Evolutionary conservation across 64 coral and sea anemone species (phyloP), one percentile per base, ranked within the genome.

Genomic region (Astreopora myriophthalma): DNA sequence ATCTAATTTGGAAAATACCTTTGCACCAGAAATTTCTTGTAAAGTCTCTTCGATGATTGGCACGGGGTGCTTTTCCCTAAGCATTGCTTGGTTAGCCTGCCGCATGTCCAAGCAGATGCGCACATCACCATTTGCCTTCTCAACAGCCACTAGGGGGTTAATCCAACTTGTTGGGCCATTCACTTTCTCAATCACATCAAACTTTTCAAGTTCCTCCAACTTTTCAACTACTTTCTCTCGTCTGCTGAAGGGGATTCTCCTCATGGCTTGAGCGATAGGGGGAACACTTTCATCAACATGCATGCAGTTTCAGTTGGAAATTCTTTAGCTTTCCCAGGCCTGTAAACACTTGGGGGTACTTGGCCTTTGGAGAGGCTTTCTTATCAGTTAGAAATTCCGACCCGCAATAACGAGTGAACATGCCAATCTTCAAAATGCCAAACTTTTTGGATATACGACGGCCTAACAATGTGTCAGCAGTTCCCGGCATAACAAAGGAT

Each of bases 31-130:
- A 6, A 69, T 69, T 69, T 46, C 4, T 11, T 46, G 34, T 8
- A 76, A 34, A 20, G 74, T 76, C 25, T 76, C 74, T 20, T 23
- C 74, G 17, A 76, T 27, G 6, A 19, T 79, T 14, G 75, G 75
- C 10, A 79, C 49, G 8, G 75, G 75, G 74, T 76, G 74, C 31
- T 76, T 76, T 76, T 76, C 74, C 26, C 30, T 76, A 22, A 49
- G 37, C 8, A 79, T 46, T 14, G 75, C 75, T 46, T 46, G 42
- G 42, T 46, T 69, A 69, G 66, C 66, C 30, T 69, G 66, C 30
- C 4, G 66, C 66, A 36, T 33, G 75, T 36, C 29, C 33, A 17
- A 34, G 8, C 38, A 36, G 19, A 33, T 46, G 8, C 37, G 14
- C 1, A 48, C 28, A 32, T 79, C 74, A n/a, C 74, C 74, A 76